Evolutionary conservation across 2,797 vertebrate species (phyloP).

Genomic region (Thamnophis elegans): DNA sequence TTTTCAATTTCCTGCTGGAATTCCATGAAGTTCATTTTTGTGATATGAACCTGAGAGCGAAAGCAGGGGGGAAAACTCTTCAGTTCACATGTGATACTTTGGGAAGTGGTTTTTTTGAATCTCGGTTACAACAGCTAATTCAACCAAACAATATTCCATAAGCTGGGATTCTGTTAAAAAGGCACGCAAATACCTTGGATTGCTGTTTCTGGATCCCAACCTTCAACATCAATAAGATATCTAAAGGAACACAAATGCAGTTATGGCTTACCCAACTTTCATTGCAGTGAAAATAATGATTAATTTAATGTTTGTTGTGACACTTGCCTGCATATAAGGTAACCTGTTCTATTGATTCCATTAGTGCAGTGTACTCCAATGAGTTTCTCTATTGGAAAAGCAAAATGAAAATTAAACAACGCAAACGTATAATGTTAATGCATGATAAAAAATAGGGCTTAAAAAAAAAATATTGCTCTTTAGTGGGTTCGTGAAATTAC

Average conservation of each 20-base stretch:
- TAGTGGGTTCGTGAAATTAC: slow-evolving; percentile 9
- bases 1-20: background rate
- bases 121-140: background rate
- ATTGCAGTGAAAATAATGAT: slow-evolving; percentile 23
- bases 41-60: background rate
- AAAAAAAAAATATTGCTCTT: slow-evolving; percentile 25
- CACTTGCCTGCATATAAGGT: slow-evolving; percentile 75
- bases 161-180: slow-evolving; percentile 13
- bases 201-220: slow-evolving; percentile 68
- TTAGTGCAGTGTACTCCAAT: slow-evolving; percentile 75
- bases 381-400: slow-evolving; percentile 67
- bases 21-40: background rate
- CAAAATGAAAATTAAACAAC: slow-evolving; percentile 38
- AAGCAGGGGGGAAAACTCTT: background rate
- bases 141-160: background rate
- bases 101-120: background rate
- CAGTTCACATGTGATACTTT: background rate
- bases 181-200: slow-evolving; percentile 63
- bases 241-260: slow-evolving; percentile 52
- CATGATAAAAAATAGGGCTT: background rate
- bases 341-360: slow-evolving; percentile 74
- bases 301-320: slow-evolving; percentile 28
- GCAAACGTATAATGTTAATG: slow-evolving; percentile 1
- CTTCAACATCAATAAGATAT: slow-evolving; percentile 75
- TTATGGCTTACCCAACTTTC: slow-evolving; percentile 17